phyloP scores from a whole-genome alignment of 53 echinoderm and acorn worm genomes.

The Glandiceps talaboti region DNA sequence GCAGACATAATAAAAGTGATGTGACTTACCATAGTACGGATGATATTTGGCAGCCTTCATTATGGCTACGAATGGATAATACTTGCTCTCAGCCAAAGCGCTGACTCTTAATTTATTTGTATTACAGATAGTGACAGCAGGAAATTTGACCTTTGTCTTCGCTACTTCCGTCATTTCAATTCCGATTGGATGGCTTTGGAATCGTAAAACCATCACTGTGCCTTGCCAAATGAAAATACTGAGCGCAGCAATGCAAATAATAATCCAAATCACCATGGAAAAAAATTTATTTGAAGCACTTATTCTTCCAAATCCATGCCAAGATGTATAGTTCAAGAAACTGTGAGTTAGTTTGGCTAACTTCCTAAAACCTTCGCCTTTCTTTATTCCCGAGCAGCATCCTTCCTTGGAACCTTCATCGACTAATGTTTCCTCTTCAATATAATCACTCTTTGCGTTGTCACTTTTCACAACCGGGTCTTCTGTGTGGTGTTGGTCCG shows the following conservation, averaged over 20 bases:
- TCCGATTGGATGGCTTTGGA: conserved; percentile 27
- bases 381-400: too few species aligned
- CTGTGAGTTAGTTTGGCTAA: not conserved
- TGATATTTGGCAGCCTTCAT: not conserved
- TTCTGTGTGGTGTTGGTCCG: too few species aligned
- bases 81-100: conserved; percentile 19
- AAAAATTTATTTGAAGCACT: not conserved
- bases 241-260: conserved; percentile 22
- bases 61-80: not conserved
- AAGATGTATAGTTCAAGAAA: not conserved
- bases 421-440: too few species aligned
- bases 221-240: conserved; percentile 45
- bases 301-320: not conserved
- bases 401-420: too few species aligned
- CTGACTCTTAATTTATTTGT: conserved; percentile 62
- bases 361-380: not conserved
- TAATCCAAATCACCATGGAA: conserved; percentile 38
- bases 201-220: conserved; percentile 22
- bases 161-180: conserved; percentile 60
- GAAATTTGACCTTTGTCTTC: conserved; percentile 35
- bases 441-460: too few species aligned
- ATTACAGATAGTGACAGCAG: conserved; percentile 87
- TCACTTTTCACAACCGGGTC: too few species aligned
- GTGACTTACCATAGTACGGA: not conserved
- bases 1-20: too few species aligned